Evolutionary conservation across 2,888 invertebrate genomes (phyloP), one percentile per base, ranked within the genome.

Genomic region (Pseudoips prasinana): DNA sequence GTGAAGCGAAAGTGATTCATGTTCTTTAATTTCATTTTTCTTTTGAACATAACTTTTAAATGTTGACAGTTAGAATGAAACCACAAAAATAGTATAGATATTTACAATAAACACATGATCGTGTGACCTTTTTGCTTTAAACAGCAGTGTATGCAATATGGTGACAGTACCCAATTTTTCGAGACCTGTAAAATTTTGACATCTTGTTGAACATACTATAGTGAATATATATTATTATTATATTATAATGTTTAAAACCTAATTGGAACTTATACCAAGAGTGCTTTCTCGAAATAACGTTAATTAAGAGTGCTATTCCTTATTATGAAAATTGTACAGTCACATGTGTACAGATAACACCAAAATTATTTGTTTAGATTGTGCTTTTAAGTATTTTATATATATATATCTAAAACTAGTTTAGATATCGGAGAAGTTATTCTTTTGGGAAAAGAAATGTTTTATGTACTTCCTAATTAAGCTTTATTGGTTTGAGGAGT

Each of bases 401-500:
- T 73, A 70, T 72, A 47, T 69, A 63, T 56, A 48, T 53, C 54
- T 63, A 52, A 62, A 57, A 32, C 36, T 57, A 50, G 68, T 53
- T 63, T 73, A 69, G 62, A 56, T 64, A 59, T 59, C 53, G 63
- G 66, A 62, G 60, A 73, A 60, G 86, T 86, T 86, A 86, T 86
- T 86, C 86, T 86, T 86, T 86, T 86, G 51, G 79, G 80, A 86
- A 86, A 86, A 86, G 86, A 86, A 86, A 73, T 84, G 64, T 79
- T 80, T 67, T 70, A 61, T 67, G 57, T 68, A 73, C 73, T 79
- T 77, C 73, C 72, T 73, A 63, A 58, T 60, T 58, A 63, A 65
- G 69, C 65, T 78, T 73, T 74, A 74, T 69, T 64, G 61, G 53
- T 69, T 69, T 67, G 51, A 43, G 46, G 46, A 44, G 32, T 44